These are phyloP conservation scores for Sebastes taczanowskii DNA, from an alignment of 2,797 vertebrate species.

Conservation along the genomic window DNA sequence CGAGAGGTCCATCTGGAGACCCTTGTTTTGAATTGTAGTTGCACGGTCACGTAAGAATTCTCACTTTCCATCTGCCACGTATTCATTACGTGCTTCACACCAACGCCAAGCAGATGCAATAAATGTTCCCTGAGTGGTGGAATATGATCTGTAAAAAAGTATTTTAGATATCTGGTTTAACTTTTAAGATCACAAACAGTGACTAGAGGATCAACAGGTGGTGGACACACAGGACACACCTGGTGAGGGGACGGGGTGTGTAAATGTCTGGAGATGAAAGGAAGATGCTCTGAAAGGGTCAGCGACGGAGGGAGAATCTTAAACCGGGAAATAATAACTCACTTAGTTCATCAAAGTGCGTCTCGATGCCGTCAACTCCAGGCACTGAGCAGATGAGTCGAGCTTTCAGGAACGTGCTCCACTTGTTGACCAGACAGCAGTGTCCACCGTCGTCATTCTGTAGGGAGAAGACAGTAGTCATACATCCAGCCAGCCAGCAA, in stretches of 20 bases:
- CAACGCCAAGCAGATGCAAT: constrained; percentile 32
- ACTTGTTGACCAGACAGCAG: constrained; percentile 98
- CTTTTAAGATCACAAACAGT: neutral
- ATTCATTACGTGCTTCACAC: constrained; percentile 31
- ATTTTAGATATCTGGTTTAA: neutral
- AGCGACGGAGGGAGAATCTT: neutral
- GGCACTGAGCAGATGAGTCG: constrained; percentile 97
- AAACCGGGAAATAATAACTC: constrained; percentile 72
- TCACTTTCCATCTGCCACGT: constrained; percentile 44
- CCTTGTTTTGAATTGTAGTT: constrained; percentile 47
- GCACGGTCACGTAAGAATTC: constrained; percentile 43
- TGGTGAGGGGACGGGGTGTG: neutral
- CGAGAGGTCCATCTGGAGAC: constrained; percentile 35
- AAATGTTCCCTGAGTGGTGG: neutral
- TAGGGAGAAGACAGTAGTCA: constrained; percentile 25
- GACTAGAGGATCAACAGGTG: constrained; percentile 11
- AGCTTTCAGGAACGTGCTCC: constrained; percentile 98
- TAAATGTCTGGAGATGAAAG: constrained; percentile 11
- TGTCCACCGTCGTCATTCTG: constrained; percentile 98
- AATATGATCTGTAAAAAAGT: constrained; percentile 22
- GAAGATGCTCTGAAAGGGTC: constrained; percentile 2
- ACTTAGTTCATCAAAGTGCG: constrained; percentile 98
- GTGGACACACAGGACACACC: neutral
- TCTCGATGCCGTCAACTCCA: constrained; percentile 93
- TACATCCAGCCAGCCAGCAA: neutral